These are phyloP conservation scores for Pseudorhiza aurosa DNA, from an alignment of 30 jellyfish, hydroid and myxozoan species.

Conservation along the genomic window DNA sequence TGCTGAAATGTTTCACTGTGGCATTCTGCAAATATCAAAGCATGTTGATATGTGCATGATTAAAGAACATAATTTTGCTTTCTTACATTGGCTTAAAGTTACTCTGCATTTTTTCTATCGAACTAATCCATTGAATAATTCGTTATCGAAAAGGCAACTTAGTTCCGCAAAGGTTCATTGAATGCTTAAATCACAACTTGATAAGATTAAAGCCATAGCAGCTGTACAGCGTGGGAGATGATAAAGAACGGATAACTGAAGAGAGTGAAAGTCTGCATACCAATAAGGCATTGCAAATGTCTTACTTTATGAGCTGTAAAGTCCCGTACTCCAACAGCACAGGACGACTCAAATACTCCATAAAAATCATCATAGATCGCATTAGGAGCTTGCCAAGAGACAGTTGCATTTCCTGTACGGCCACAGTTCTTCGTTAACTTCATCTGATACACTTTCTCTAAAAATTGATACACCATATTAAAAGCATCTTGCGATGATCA, in stretches of 20 bases:
- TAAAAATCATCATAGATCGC: neutral
- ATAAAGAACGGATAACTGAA: neutral
- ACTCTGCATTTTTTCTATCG: no score
- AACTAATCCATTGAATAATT: no score
- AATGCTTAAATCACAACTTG: no score
- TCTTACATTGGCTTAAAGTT: no score
- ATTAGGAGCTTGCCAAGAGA: slow-evolving; percentile 2
- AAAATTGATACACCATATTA: neutral
- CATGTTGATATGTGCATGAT: neutral
- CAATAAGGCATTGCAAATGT: neutral
- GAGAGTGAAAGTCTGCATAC: neutral
- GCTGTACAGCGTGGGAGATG: neutral
- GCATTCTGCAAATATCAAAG: neutral
- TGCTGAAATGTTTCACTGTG: neutral
- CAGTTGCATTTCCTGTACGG: neutral
- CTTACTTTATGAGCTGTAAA: neutral
- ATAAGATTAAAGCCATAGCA: neutral
- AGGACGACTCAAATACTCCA: neutral
- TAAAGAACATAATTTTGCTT: no score
- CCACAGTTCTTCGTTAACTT: neutral
- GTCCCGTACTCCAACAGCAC: neutral
- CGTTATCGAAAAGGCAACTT: neutral
- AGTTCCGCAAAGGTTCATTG: no score
- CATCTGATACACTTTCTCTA: neutral
- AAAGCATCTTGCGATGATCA: neutral